These are phyloP conservation scores for Coccyzus lansbergi DNA, from an alignment of 2,797 vertebrate genomes.

Conservation along the genomic window DNA sequence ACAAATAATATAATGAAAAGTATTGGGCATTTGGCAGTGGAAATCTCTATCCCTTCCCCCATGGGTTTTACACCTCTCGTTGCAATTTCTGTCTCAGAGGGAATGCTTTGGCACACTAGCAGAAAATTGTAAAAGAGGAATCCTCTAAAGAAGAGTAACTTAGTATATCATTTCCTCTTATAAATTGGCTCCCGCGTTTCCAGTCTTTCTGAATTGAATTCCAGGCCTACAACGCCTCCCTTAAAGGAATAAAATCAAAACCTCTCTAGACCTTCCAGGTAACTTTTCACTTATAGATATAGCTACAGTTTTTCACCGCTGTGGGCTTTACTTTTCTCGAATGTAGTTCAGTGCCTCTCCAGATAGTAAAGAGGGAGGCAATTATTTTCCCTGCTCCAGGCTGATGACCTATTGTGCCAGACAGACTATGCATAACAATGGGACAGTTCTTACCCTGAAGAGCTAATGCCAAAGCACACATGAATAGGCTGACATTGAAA, in stretches of 20 bases:
- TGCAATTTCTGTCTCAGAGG: not conserved
- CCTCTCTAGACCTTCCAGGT: not conserved
- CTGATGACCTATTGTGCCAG: not conserved
- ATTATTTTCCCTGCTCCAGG: not conserved
- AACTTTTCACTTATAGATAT: not conserved
- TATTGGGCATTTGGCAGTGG: not conserved
- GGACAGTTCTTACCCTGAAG: not conserved
- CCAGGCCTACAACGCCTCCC: not conserved
- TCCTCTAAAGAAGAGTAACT: not conserved
- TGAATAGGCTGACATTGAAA: not conserved
- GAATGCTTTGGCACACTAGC: not conserved
- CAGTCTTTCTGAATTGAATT: not conserved
- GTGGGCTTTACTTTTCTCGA: not conserved
- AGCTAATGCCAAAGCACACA: slow-evolving; percentile 8
- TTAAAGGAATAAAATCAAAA: not conserved
- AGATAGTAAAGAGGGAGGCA: not conserved
- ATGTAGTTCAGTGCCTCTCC: not conserved
- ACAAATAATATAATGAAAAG: not conserved
- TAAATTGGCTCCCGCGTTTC: not conserved
- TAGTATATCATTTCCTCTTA: not conserved
- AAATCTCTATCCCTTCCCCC: not conserved
- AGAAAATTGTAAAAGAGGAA: not conserved
- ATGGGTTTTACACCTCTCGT: not conserved
- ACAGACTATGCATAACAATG: not conserved
- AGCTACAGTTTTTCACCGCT: not conserved